Evolutionary conservation across 1,140 invertebrate species (phyloP).

Genomic region (Tyrophagus putrescentiae): DNA sequence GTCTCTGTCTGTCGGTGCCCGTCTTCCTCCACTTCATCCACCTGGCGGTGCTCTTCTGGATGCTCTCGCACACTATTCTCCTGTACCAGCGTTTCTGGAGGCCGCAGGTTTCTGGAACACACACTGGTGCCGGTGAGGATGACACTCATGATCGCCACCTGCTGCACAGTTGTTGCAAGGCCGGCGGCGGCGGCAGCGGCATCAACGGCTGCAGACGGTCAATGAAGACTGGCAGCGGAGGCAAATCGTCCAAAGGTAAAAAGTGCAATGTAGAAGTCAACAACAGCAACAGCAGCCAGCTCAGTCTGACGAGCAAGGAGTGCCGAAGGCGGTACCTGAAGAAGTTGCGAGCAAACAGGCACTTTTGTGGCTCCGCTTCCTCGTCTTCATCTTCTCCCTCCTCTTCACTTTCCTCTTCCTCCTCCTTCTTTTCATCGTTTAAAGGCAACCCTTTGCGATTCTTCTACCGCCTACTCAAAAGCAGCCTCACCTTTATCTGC

Average conservation of each 20-base stretch:
- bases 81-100: constrained; percentile 33
- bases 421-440: no score
- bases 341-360: no score
- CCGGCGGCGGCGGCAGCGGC: no score
- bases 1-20: constrained; percentile 33
- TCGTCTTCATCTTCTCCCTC: no score
- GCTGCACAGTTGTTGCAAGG: neutral
- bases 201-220: neutral
- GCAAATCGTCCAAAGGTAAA: neutral
- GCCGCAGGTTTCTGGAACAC: no score
- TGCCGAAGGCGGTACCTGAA: neutral
- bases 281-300: neutral
- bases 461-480: no score
- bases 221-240: neutral
- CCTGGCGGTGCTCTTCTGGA: constrained; percentile 48
- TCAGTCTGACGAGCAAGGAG: neutral
- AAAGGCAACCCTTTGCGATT: no score
- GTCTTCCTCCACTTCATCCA: constrained; percentile 50
- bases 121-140: no score
- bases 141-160: neutral
- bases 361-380: no score
- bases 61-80: constrained; percentile 40
- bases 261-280: neutral
- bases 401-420: no score
- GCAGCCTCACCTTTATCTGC: no score